Conservation (phyloP, 2,888 invertebrate genomes). For the Drosophila peninsularis region DNA sequence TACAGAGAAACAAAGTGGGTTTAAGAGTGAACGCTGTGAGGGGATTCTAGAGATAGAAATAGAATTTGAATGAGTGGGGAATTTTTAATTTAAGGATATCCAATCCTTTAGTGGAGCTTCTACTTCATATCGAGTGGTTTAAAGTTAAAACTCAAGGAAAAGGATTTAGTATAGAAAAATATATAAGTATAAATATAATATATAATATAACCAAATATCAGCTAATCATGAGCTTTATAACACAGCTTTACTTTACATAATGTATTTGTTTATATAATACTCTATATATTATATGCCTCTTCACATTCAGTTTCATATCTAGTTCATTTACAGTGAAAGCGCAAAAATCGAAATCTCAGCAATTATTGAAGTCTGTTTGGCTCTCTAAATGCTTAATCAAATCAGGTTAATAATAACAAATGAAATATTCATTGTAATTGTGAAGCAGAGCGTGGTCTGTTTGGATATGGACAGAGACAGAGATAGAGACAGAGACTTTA, state of each 20-base stretch:
- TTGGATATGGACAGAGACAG: no score
- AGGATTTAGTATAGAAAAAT: no score
- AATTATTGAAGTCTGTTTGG: not conserved
- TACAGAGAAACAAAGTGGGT: not conserved
- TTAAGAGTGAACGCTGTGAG: not conserved
- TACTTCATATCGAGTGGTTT: no score
- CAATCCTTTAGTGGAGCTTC: no score
- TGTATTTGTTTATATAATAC: no score
- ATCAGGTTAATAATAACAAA: not conserved
- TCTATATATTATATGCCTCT: not conserved
- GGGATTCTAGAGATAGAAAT: not conserved
- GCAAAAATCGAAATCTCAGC: not conserved
- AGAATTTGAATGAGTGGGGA: fast-evolving
- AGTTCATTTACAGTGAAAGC: not conserved
- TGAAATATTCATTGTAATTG: conserved; percentile 4
- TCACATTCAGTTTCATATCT: not conserved
- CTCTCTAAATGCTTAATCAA: not conserved
- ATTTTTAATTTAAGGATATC: not conserved
- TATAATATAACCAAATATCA: no score
- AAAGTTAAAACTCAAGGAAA: no score
- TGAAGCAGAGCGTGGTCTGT: not conserved
- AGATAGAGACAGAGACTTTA: no score
- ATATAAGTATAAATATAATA: no score
- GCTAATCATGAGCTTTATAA: no score
- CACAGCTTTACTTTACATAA: no score